Evolutionary conservation across 2,888 invertebrate genomes (phyloP).

Genomic region (Pseudeuparius sepicola): DNA sequence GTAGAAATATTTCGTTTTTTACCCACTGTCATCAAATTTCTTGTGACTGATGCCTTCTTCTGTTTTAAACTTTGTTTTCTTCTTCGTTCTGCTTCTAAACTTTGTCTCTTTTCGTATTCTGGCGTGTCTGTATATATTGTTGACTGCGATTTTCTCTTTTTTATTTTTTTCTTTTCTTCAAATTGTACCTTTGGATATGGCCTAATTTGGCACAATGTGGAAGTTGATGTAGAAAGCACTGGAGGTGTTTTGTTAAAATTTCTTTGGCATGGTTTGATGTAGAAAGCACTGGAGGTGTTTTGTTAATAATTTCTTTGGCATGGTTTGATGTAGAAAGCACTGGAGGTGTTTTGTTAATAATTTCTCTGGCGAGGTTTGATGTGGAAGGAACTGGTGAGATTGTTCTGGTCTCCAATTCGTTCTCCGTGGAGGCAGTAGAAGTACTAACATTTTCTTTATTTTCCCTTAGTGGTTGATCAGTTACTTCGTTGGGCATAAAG

Average conservation of each 20-base stretch:
- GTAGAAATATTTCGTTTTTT: neutral
- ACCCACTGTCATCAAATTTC: neutral
- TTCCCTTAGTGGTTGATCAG: neutral
- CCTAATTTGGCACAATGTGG: neutral
- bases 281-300: too few species aligned
- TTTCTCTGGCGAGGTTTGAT: too few species aligned
- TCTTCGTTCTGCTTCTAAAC: constrained; percentile 9
- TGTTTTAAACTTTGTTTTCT: constrained; percentile 3
- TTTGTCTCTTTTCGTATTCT: constrained; percentile 8
- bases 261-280: too few species aligned
- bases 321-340: too few species aligned
- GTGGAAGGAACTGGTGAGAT: too few species aligned
- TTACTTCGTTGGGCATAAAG: neutral
- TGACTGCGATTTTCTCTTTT: constrained; percentile 4
- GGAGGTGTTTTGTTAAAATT: too few species aligned
- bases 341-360: too few species aligned
- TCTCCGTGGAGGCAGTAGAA: too few species aligned
- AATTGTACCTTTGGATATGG: neutral
- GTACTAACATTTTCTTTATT: too few species aligned
- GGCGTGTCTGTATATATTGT: constrained; percentile 8
- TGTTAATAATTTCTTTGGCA: too few species aligned
- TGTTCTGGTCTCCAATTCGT: too few species aligned
- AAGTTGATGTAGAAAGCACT: too few species aligned
- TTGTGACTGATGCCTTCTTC: neutral
- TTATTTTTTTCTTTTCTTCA: constrained; percentile 2